These are phyloP conservation scores for Sebastes vulpes DNA, from an alignment of 2,797 vertebrate species.

Conservation along the genomic window DNA sequence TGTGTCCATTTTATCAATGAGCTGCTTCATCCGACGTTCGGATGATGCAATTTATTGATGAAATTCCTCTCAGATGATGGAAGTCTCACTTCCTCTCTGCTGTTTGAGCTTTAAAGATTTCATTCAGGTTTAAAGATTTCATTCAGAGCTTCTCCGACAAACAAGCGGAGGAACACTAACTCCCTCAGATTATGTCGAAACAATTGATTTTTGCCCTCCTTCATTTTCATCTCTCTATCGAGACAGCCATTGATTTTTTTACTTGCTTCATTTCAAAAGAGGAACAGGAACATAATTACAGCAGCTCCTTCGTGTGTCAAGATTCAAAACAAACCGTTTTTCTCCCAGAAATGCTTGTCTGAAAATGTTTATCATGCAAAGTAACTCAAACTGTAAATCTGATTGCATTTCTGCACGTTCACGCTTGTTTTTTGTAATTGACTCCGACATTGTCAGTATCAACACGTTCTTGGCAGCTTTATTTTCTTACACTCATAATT, in stretches of 20 bases:
- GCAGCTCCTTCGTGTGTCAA: slow-evolving; percentile 7
- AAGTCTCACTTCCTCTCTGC: slow-evolving; percentile 4
- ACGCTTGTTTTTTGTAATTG: slow-evolving; percentile 22
- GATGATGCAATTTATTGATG: slow-evolving; percentile 12
- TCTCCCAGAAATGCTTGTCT: not conserved
- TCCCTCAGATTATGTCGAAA: slow-evolving; percentile 54
- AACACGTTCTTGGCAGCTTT: slow-evolving; percentile 52
- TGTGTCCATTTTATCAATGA: not conserved
- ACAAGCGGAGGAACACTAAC: slow-evolving; percentile 43
- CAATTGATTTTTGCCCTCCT: slow-evolving; percentile 22
- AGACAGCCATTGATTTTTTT: slow-evolving; percentile 55
- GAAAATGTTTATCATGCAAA: slow-evolving; percentile 13
- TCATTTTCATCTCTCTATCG: slow-evolving; percentile 58
- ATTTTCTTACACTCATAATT: slow-evolving; percentile 59
- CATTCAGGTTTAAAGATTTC: slow-evolving; percentile 47
- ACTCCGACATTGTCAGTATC: slow-evolving; percentile 45
- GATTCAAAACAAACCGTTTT: slow-evolving; percentile 12
- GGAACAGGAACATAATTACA: slow-evolving; percentile 53
- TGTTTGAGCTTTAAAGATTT: slow-evolving; percentile 26
- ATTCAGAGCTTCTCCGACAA: slow-evolving; percentile 35
- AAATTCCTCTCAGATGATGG: not conserved
- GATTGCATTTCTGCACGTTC: slow-evolving; percentile 2
- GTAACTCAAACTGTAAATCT: not conserved
- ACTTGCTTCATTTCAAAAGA: slow-evolving; percentile 50
- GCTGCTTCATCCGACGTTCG: not conserved